Percentiles rank a stretch among this genome's conserved stretches.
phyloP scores from a whole-genome alignment of 2,888 invertebrate genomes.

The Drosophila sordidula region DNA sequence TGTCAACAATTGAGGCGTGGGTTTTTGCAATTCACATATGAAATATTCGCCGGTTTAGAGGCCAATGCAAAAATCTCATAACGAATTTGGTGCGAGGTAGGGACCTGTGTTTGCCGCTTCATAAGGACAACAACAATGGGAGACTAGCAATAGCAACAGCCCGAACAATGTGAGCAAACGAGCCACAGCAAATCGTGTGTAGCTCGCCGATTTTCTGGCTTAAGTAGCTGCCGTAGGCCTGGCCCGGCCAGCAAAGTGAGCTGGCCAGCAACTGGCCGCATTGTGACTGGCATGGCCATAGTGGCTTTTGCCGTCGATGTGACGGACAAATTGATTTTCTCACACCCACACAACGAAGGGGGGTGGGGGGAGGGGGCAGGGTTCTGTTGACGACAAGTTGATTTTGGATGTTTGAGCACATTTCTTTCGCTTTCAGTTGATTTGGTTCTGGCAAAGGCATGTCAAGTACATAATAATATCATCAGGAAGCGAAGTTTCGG shows the following conservation, averaged over 20 bases:
- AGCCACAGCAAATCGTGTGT: constrained; percentile 66
- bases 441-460: constrained; percentile 37
- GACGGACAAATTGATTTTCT: constrained; percentile 72
- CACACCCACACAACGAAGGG: constrained; percentile 46
- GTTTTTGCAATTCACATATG: constrained; percentile 7
- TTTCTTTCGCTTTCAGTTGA: constrained; percentile 37
- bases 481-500: constrained; percentile 47
- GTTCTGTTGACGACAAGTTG: constrained; percentile 58
- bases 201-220: constrained; percentile 59
- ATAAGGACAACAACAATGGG: constrained; percentile 22
- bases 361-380: constrained; percentile 4
- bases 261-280: constrained; percentile 35
- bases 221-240: constrained; percentile 62
- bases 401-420: constrained; percentile 45
- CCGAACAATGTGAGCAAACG: constrained; percentile 56
- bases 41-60: constrained; percentile 35
- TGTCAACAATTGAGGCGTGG: constrained; percentile 24
- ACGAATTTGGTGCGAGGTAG: constrained; percentile 39
- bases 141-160: constrained; percentile 4
- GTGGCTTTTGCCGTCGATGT: constrained; percentile 38
- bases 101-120: constrained; percentile 42
- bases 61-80: constrained; percentile 26
- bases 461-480: constrained; percentile 61
- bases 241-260: constrained; percentile 42
- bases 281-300: constrained; percentile 29